Evolutionary conservation across 2,113 vertebrate species (phyloP).

Genomic region (Lipophrys pholis): DNA sequence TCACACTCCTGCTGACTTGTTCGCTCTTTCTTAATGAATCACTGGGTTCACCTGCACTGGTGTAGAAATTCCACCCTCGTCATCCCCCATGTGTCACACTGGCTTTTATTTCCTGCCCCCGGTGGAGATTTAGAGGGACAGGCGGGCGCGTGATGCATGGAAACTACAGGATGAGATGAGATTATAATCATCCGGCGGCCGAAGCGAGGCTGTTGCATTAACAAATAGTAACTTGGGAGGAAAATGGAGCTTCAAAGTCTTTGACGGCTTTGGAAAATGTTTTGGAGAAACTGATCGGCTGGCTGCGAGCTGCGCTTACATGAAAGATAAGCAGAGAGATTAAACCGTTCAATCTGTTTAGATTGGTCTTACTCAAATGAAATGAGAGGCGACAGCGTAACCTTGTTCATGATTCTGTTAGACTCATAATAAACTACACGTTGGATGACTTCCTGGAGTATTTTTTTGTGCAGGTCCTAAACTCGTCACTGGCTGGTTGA

Average conservation of each 20-base stretch:
- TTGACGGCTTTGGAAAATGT: background rate
- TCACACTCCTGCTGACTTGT: conserved; percentile 67
- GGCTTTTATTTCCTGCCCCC: conserved; percentile 61
- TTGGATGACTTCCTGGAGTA: no score
- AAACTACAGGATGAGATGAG: conserved; percentile 60
- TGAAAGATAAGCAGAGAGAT: no score
- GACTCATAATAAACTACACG: no score
- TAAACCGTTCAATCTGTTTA: no score
- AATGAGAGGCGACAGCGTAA: no score
- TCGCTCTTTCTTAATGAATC: conserved; percentile 72
- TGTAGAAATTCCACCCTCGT: conserved; percentile 74
- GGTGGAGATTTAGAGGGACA: conserved; percentile 59
- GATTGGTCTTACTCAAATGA: no score
- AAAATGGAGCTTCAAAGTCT: conserved; percentile 14
- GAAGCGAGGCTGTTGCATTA: conserved; percentile 33
- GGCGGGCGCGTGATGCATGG: conserved; percentile 53
- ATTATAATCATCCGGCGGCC: conserved; percentile 61
- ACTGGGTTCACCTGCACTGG: conserved; percentile 62
- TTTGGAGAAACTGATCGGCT: background rate
- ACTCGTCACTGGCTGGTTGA: no score
- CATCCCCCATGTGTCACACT: conserved; percentile 70
- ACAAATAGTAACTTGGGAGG: conserved; percentile 17
- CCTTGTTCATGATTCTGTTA: no score
- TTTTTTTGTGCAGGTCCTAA: no score
- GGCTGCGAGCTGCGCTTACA: no score